These are phyloP conservation scores for Blera fallax DNA, from an alignment of 2,888 invertebrate species.

Conservation along the genomic window DNA sequence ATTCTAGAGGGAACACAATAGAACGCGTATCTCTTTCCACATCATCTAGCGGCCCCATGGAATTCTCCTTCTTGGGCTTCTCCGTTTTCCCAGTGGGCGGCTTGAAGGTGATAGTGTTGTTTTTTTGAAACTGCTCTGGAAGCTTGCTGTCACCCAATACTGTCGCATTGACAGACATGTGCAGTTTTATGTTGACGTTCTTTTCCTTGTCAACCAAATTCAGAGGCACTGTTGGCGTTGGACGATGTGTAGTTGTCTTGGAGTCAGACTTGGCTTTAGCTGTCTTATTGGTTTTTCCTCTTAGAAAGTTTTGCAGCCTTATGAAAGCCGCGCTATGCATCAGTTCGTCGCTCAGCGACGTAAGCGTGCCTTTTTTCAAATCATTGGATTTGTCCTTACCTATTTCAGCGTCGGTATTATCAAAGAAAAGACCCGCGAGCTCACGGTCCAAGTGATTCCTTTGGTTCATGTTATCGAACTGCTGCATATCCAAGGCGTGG, in stretches of 20 bases:
- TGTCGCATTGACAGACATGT: conserved; percentile 78
- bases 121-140: conserved; percentile 37
- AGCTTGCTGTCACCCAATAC: conserved; percentile 74
- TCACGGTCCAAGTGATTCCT: conserved; percentile 12
- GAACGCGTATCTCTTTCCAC: conserved; percentile 20
- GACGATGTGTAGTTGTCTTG: neutral
- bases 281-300: conserved; percentile 10
- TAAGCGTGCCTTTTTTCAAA: conserved; percentile 32
- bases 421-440: conserved; percentile 54
- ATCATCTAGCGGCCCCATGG: neutral
- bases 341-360: conserved; percentile 67
- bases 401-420: conserved; percentile 26
- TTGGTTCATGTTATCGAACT: conserved; percentile 72
- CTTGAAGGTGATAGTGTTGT: conserved; percentile 42
- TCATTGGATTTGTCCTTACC: neutral
- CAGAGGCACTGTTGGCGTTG: neutral
- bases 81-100: neutral
- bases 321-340: conserved; percentile 72
- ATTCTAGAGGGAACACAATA: conserved; percentile 39
- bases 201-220: conserved; percentile 60
- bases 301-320: conserved; percentile 73
- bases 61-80: neutral
- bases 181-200: conserved; percentile 75
- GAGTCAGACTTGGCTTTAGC: conserved; percentile 4
- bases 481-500: conserved; percentile 46